Evolutionary conservation across 2,797 vertebrate genomes (phyloP), one percentile per base, ranked within the genome.

Genomic region (Psittacula echo): DNA sequence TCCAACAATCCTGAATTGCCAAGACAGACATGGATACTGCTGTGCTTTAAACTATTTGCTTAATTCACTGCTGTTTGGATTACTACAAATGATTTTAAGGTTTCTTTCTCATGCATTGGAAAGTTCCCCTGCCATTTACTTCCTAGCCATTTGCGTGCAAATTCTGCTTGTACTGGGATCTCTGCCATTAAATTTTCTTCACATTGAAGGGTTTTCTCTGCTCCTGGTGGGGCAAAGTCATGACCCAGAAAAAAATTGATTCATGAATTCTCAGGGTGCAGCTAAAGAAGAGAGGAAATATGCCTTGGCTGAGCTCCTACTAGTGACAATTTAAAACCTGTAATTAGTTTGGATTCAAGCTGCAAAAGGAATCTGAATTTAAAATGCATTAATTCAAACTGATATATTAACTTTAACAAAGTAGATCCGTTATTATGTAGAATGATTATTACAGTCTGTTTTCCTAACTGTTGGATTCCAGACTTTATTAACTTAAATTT

Each of bases 171-270:
- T 94, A 94, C 98, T 98, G 96, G 97, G 97, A 98, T 97, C 91
- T 73, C 96, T 98, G 96, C 97, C 97, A 98, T 96, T 97, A 94
- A 95, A 97, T 98, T 98, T 98, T 97, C 97, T 97, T 98, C 97
- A 97, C 97, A 97, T 95, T 97, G 97, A 98, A 98, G 97, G 91
- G 94, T 97, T 98, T 98, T 98, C 97, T 98, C 97, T 98, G 96
- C 96, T 98, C 97, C 97, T 97, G 96, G 97, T 94, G 91, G 98
- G 97, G 98, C 97, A 96, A 97, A 98, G 97, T 98, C 97, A 97
- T 98, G 98, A 98, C 98, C 98, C 98, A 98, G 97, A 98, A 98
- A 98, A 98, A 98, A 98, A 98, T 98, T 98, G 98, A 98, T 98
- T 98, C 97, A 98, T 98, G 97, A 98, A 98, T 98, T 98, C 97